A percentile compares a stretch with the other conserved stretches of the same genome.
Conservation (phyloP, 2,113 vertebrate species). For the Sapayoa aenigma region DNA sequence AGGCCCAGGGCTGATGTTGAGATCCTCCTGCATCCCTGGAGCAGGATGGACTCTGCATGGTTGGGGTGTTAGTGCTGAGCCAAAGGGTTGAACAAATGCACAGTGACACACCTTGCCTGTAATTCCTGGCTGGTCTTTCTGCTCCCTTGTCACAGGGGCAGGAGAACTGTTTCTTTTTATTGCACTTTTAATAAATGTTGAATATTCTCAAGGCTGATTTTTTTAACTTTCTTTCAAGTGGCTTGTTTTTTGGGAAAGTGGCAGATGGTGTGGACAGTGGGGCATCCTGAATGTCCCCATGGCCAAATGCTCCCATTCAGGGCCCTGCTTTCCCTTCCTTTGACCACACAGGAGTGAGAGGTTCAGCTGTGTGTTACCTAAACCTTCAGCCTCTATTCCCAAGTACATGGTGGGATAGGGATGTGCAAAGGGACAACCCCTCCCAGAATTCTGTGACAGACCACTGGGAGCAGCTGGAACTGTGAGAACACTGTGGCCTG, state of each 20-base stretch:
- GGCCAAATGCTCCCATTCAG: not conserved
- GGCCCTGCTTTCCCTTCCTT: not conserved
- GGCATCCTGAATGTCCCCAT: not conserved
- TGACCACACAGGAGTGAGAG: not conserved
- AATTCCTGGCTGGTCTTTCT: not conserved
- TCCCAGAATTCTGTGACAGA: not conserved
- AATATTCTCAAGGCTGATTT: not conserved
- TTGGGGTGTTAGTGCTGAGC: not conserved
- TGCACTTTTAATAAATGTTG: constrained; percentile 58
- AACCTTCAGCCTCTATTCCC: not conserved
- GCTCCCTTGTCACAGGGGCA: not conserved
- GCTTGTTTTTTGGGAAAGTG: not conserved
- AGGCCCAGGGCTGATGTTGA: not conserved
- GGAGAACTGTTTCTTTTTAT: constrained; percentile 26
- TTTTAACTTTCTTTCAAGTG: not conserved
- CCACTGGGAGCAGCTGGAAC: not conserved
- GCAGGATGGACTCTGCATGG: not conserved
- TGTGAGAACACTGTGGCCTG: not conserved
- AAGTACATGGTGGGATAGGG: not conserved
- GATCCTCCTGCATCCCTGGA: not conserved
- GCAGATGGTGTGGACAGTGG: not conserved
- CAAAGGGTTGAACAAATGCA: not conserved
- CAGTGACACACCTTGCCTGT: not conserved
- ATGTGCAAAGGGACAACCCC: not conserved
- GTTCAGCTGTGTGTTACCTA: not conserved